Conservation (phyloP, 2,888 invertebrate genomes). For the Drosophila mercatorum region DNA sequence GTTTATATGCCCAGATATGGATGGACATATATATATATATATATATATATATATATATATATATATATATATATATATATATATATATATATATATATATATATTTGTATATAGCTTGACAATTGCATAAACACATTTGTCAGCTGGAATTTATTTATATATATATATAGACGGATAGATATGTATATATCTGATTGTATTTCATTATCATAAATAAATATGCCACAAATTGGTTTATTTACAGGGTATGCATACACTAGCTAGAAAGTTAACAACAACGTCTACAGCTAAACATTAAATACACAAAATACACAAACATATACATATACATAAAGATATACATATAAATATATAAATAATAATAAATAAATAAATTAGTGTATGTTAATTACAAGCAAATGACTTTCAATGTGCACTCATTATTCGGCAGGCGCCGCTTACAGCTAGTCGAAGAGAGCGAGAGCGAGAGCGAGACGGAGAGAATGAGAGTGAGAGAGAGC, state of each 20-base stretch:
- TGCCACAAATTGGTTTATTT: constrained; percentile 66
- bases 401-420: constrained; percentile 83
- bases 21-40: too few species aligned
- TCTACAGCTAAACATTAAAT: constrained; percentile 43
- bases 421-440: constrained; percentile 22
- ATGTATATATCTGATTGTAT: background rate
- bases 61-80: background rate
- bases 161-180: background rate
- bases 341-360: background rate
- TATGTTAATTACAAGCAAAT: constrained; percentile 74
- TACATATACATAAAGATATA: too few species aligned
- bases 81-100: too few species aligned
- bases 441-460: constrained; percentile 49
- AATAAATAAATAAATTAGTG: constrained; percentile 33
- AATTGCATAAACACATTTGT: constrained; percentile 35
- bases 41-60: background rate
- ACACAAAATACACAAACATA: background rate
- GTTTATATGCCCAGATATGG: constrained; percentile 8
- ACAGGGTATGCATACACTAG: constrained; percentile 54
- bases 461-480: constrained; percentile 42
- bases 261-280: constrained; percentile 72
- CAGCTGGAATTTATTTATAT: constrained; percentile 48
- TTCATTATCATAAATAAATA: constrained; percentile 5
- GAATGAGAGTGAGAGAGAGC: constrained; percentile 1
- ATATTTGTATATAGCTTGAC: background rate